Evolutionary conservation across 2,113 vertebrate species (phyloP).

Genomic region (Amphilophus citrinellus): DNA sequence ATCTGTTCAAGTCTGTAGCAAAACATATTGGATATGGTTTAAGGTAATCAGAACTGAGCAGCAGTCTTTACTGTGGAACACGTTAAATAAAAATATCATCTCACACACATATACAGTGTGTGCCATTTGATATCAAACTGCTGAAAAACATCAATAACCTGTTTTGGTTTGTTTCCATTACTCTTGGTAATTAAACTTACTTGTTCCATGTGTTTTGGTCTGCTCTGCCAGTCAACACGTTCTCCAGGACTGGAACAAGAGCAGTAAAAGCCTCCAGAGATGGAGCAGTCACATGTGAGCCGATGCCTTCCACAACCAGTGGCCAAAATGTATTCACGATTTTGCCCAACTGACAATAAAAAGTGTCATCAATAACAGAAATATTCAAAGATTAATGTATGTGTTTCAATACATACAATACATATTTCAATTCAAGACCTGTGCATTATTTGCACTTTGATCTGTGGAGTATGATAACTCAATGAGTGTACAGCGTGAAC

Average conservation of each 20-base stretch:
- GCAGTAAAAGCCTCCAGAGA: slow-evolving; percentile 42
- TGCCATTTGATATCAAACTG: not conserved
- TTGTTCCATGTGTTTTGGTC: slow-evolving; percentile 72
- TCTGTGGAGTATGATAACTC: not conserved
- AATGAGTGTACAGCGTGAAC: not conserved
- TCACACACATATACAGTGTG: not conserved
- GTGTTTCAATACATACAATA: no score
- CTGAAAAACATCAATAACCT: not conserved
- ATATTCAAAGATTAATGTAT: no score
- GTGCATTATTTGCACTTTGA: not conserved
- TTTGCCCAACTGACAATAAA: slow-evolving; percentile 53
- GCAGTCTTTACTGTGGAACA: not conserved
- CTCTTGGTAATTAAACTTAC: slow-evolving; percentile 46
- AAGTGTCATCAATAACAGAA: not conserved
- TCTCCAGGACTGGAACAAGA: slow-evolving; percentile 57
- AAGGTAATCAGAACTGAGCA: not conserved
- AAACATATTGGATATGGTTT: slow-evolving; percentile 24
- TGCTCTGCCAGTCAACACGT: slow-evolving; percentile 64
- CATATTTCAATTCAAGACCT: no score
- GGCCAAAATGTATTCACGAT: slow-evolving; percentile 48
- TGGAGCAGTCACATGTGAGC: not conserved
- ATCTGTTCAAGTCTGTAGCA: slow-evolving; percentile 66
- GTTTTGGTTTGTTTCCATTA: not conserved
- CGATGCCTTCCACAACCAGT: slow-evolving; percentile 39
- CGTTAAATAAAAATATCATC: not conserved